phyloP scores from a whole-genome alignment of 1,140 invertebrate species.

The Mercenaria mercenaria region DNA sequence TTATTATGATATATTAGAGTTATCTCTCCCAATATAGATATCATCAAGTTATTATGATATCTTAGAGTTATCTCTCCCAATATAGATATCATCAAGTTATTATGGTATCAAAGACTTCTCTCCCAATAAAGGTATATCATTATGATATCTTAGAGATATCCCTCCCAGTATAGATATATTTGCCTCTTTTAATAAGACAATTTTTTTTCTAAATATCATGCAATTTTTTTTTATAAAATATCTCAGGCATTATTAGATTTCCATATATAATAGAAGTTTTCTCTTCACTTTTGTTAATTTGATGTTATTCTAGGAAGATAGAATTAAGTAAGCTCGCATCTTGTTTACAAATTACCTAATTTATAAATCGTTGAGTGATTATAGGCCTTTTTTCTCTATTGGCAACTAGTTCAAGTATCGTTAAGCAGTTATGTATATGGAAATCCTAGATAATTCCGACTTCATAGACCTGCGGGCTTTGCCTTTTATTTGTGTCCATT shows the following conservation, averaged over 20 bases:
- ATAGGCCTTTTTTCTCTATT: background rate
- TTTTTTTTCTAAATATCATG: no score
- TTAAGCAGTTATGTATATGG: slow-evolving; percentile 3
- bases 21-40: no score
- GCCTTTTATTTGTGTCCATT: background rate
- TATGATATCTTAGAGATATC: no score
- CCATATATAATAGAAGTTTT: background rate
- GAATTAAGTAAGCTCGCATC: background rate
- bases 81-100: no score
- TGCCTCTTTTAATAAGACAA: no score
- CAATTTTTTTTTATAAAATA: no score
- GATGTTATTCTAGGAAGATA: background rate
- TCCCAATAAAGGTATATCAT: no score
- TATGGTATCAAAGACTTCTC: no score
- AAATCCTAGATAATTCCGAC: background rate
- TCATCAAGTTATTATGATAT: no score
- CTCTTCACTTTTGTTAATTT: background rate
- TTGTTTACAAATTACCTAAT: slow-evolving; percentile 25
- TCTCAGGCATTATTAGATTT: slow-evolving; percentile 17
- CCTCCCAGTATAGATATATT: no score
- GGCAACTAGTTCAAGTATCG: background rate
- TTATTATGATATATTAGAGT: no score
- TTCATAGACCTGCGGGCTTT: background rate
- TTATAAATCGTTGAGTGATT: slow-evolving; percentile 1
- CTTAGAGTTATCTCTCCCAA: no score